A percentile compares a stretch with the other conserved stretches of the same genome.
Conservation (phyloP, 2,888 invertebrate genomes). For the Apomyelois bistriatella region DNA sequence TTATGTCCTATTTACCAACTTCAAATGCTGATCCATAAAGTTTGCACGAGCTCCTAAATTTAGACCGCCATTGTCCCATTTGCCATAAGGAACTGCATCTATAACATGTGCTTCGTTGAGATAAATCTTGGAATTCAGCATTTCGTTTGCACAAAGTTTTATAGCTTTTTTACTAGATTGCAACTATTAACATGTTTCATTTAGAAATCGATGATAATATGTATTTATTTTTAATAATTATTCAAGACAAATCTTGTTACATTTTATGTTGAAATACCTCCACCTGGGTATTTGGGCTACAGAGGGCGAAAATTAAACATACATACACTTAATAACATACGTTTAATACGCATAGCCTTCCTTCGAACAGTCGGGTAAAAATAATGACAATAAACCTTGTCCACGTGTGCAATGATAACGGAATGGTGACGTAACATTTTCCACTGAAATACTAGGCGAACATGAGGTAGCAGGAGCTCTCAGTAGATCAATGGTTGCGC, state of each 20-base stretch:
- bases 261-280: no score
- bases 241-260: no score
- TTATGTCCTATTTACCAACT: constrained; percentile 9
- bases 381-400: not conserved
- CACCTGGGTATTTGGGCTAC: no score
- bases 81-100: constrained; percentile 11
- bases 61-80: constrained; percentile 8
- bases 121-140: not conserved
- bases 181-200: no score
- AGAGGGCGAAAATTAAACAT: no score
- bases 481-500: not conserved
- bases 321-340: no score
- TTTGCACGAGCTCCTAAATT: constrained; percentile 7
- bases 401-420: constrained; percentile 23
- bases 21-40: constrained; percentile 9
- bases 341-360: not conserved
- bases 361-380: not conserved
- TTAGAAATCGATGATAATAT: not conserved
- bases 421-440: constrained; percentile 54
- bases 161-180: not conserved
- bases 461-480: constrained; percentile 31
- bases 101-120: not conserved
- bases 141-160: not conserved
- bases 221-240: no score
- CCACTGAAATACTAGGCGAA: constrained; percentile 45